A percentile compares a stretch with the other conserved stretches of the same genome.
These are phyloP conservation scores for Petroica traversi DNA, from an alignment of 2,113 vertebrate species.

Conservation along the genomic window DNA sequence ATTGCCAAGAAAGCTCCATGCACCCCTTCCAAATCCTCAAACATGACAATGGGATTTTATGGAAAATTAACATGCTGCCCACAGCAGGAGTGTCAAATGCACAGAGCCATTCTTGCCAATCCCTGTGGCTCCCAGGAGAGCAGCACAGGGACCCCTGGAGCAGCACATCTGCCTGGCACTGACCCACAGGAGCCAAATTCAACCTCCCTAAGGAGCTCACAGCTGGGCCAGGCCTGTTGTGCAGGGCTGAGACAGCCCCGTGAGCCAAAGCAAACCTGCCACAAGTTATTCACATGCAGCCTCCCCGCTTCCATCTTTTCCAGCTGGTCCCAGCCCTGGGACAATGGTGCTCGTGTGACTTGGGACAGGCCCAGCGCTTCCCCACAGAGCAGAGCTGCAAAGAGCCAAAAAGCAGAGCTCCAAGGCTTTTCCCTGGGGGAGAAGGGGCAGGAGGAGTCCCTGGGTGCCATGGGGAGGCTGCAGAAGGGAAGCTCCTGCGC, in stretches of 20 bases:
- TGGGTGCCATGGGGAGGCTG: too few relatives aligned
- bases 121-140: accelerated
- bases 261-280: background rate
- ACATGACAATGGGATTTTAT: background rate
- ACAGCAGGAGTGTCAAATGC: background rate
- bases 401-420: background rate
- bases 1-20: background rate
- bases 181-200: background rate
- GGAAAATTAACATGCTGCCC: background rate
- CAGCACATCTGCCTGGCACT: background rate
- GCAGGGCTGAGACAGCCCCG: background rate
- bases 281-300: background rate
- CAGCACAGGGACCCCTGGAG: background rate
- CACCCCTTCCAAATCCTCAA: background rate
- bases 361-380: background rate
- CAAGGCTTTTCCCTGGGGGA: accelerated
- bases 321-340: background rate
- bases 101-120: background rate
- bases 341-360: background rate
- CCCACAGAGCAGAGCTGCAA: background rate
- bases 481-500: too few relatives aligned
- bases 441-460: background rate
- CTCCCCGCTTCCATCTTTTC: background rate
- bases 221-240: background rate
- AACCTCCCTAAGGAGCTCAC: background rate